These are phyloP conservation scores for Picus viridis DNA, from an alignment of 2,797 vertebrate genomes.

Conservation along the genomic window DNA sequence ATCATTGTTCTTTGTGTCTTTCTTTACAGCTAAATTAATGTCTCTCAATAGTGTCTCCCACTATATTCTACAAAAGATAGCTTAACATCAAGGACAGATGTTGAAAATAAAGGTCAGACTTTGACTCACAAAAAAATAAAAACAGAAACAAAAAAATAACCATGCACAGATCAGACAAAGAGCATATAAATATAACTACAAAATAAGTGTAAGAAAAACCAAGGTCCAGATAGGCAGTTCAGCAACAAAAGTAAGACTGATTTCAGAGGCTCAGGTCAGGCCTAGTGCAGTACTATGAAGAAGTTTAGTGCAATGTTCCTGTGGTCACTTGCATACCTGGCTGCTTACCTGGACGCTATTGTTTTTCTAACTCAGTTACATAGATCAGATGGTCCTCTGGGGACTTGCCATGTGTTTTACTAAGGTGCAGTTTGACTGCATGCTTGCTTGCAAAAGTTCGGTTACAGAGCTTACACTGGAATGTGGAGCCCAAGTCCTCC, in stretches of 20 bases:
- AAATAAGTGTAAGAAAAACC: conserved; percentile 90
- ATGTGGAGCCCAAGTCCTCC: conserved; percentile 90
- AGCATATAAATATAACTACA: conserved; percentile 95
- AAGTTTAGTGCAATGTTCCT: conserved; percentile 89
- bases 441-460: conserved; percentile 99
- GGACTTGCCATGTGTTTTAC: conserved; percentile 98
- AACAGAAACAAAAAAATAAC: conserved; percentile 77
- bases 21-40: conserved; percentile 83
- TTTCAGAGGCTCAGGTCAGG: conserved; percentile 95
- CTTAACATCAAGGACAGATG: conserved; percentile 90
- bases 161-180: conserved; percentile 97
- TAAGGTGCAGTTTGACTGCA: conserved; percentile 99
- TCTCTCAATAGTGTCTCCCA: conserved; percentile 83
- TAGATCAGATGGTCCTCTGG: conserved; percentile 98
- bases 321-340: conserved; percentile 85
- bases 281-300: conserved; percentile 93
- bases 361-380: conserved; percentile 96
- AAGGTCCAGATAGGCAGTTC: conserved; percentile 89
- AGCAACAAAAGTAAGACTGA: conserved; percentile 89
- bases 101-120: conserved; percentile 95
- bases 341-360: conserved; percentile 83
- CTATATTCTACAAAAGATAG: conserved; percentile 86
- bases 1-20: conserved; percentile 83
- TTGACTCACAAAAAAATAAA: conserved; percentile 90
- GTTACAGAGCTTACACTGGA: conserved; percentile 98